A percentile compares a stretch with the other conserved stretches of the same genome.
Evolutionary conservation across 2,888 invertebrate species (phyloP).

Genomic region (Drosophila ezoana): DNA sequence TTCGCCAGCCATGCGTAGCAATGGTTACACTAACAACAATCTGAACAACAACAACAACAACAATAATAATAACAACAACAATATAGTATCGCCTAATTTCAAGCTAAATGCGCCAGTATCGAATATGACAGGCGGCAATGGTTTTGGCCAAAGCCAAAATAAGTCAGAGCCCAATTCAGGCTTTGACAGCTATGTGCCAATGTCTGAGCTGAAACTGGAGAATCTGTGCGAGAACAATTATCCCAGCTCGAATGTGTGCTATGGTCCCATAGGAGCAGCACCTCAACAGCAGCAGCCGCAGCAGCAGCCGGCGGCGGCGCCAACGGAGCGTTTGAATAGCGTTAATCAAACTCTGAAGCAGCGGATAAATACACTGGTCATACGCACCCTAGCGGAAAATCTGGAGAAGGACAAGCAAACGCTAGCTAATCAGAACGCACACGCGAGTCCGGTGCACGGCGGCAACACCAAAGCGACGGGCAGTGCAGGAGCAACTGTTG

Average conservation of each 20-base stretch:
- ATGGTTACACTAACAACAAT: constrained; percentile 53
- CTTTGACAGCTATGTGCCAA: constrained; percentile 84
- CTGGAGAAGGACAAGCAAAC: constrained; percentile 86
- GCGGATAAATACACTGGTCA: constrained; percentile 93
- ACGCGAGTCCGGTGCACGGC: constrained; percentile 82
- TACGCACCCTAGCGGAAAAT: constrained; percentile 95
- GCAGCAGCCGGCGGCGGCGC: constrained; percentile 20
- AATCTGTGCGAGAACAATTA: constrained; percentile 85
- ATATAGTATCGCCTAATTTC: constrained; percentile 82
- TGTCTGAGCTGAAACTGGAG: constrained; percentile 83
- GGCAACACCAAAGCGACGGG: constrained; percentile 38
- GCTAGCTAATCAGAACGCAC: constrained; percentile 80
- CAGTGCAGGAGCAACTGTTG: constrained; percentile 60
- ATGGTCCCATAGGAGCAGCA: constrained; percentile 77
- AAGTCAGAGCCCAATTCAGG: constrained; percentile 84
- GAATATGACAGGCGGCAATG: constrained; percentile 67
- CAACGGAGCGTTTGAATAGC: constrained; percentile 82
- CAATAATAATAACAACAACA: constrained; percentile 68
- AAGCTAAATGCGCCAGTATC: constrained; percentile 85
- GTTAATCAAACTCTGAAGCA: constrained; percentile 93
- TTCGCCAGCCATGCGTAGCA: constrained; percentile 79
- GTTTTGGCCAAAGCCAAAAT: constrained; percentile 63
- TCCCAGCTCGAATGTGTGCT: constrained; percentile 87
- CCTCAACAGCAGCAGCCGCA: constrained; percentile 39
- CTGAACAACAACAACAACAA: constrained; percentile 50